Percentiles rank a stretch among this genome's conserved stretches.
Conservation (phyloP, 2,113 vertebrate genomes). For the Pedetes capensis region DNA sequence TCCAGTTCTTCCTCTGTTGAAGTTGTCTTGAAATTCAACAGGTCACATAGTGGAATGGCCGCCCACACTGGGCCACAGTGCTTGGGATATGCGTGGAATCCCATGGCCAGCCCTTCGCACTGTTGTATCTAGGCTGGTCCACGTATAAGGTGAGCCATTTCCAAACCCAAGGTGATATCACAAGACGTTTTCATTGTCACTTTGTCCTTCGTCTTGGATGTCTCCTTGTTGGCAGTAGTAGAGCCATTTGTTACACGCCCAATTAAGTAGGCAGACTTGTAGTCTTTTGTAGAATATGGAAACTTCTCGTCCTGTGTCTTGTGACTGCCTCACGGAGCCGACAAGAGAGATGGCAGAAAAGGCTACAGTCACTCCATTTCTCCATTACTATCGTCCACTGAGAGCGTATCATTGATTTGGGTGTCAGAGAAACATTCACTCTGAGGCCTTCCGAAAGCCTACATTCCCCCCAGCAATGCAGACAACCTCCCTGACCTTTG, state of each 20-base stretch:
- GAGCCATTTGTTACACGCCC: slow-evolving; percentile 53
- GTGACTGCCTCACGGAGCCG: slow-evolving; percentile 45
- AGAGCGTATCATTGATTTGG: slow-evolving; percentile 13
- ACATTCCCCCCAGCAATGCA: slow-evolving; percentile 42
- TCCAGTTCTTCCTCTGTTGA: neutral
- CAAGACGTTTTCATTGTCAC: slow-evolving; percentile 61
- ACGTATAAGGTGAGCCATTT: neutral
- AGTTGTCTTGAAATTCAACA: slow-evolving; percentile 10
- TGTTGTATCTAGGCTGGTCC: neutral
- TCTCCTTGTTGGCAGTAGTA: slow-evolving; percentile 58
- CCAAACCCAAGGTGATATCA: neutral
- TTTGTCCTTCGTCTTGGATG: slow-evolving; percentile 37
- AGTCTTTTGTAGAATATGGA: slow-evolving; percentile 66
- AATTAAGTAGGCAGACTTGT: slow-evolving; percentile 57
- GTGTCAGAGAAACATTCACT: slow-evolving; percentile 38
- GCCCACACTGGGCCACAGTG: neutral
- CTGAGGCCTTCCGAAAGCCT: slow-evolving; percentile 50
- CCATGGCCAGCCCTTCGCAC: neutral
- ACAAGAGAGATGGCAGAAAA: slow-evolving; percentile 63
- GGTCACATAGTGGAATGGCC: neutral
- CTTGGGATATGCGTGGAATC: neutral
- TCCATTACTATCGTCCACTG: slow-evolving; percentile 37
- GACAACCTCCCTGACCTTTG: slow-evolving; percentile 68
- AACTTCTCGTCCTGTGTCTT: slow-evolving; percentile 65
- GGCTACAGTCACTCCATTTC: slow-evolving; percentile 43